These are phyloP conservation scores for Trachelus troglodyta DNA, from an alignment of 2,888 invertebrate genomes.

Conservation along the genomic window DNA sequence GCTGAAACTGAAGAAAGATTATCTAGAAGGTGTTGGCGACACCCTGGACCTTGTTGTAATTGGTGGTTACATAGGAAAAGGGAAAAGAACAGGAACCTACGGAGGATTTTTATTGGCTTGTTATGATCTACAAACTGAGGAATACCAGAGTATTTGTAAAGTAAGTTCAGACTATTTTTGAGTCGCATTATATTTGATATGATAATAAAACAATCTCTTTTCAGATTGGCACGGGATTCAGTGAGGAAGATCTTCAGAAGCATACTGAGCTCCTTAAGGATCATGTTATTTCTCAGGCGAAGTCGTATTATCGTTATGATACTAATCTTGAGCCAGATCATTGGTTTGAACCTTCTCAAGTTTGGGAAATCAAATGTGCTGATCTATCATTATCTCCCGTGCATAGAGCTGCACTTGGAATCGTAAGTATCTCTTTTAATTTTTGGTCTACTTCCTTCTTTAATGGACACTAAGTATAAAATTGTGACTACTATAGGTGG, in stretches of 20 bases:
- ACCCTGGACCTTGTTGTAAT: conserved; percentile 96
- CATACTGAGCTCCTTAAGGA: conserved; percentile 82
- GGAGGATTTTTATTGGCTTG: conserved; percentile 97
- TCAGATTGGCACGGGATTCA: conserved; percentile 93
- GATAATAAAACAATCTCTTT: conserved; percentile 15
- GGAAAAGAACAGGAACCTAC: conserved; percentile 91
- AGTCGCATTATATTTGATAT: conserved; percentile 12
- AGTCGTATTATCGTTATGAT: conserved; percentile 86
- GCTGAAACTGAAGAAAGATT: conserved; percentile 98
- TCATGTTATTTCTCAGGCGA: conserved; percentile 79
- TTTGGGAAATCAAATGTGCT: conserved; percentile 98
- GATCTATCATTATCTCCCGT: conserved; percentile 96
- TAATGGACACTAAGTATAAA: not conserved
- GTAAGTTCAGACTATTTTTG: conserved; percentile 65
- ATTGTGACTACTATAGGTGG: conserved; percentile 69
- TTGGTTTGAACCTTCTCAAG: conserved; percentile 88
- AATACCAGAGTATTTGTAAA: conserved; percentile 93
- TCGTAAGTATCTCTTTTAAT: conserved; percentile 69
- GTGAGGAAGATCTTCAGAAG: conserved; percentile 85
- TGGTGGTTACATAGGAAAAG: conserved; percentile 93
- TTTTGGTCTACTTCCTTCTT: not conserved
- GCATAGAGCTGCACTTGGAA: conserved; percentile 88
- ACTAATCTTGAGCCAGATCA: conserved; percentile 81
- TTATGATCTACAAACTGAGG: conserved; percentile 89
- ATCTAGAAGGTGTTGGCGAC: conserved; percentile 95